Evolutionary conservation across 2,888 invertebrate genomes (phyloP).

Genomic region (Aproaerema taeniolella): DNA sequence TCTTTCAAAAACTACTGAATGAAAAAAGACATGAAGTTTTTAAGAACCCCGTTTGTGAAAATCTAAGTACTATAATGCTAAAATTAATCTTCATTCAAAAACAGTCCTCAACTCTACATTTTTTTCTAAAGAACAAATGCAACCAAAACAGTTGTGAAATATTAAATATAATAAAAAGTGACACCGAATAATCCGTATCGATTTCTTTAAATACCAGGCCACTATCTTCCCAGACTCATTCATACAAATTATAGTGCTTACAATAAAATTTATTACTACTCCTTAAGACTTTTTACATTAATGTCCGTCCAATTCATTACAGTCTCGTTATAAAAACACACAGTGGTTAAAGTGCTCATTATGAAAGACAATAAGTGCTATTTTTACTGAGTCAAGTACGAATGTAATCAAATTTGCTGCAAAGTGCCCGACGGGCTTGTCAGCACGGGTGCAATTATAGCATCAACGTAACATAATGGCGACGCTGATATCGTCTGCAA

Average conservation of each 20-base stretch:
- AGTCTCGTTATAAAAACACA: conserved; percentile 7
- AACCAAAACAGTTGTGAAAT: no score
- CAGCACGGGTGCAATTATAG: conserved; percentile 43
- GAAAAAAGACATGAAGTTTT: neutral
- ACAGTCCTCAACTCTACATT: no score
- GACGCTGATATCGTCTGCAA: conserved; percentile 37
- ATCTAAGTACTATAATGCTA: no score
- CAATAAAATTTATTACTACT: neutral
- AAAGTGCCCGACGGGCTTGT: conserved; percentile 30
- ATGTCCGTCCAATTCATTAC: conserved; percentile 7
- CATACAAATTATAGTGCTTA: neutral
- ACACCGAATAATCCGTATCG: no score
- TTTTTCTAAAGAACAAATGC: no score
- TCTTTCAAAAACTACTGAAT: neutral
- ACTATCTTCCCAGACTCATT: no score
- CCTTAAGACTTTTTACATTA: conserved; percentile 6
- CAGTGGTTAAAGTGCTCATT: conserved; percentile 1
- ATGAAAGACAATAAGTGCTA: conserved; percentile 6
- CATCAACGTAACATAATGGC: conserved; percentile 40
- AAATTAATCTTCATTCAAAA: no score
- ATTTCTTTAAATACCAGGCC: no score
- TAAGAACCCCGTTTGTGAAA: no score
- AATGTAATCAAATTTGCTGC: conserved; percentile 20
- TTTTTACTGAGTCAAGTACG: conserved; percentile 10
- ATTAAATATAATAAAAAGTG: no score